Conservation (phyloP, 53 echinoderm and acorn worm species). For the Crossaster papposus region DNA sequence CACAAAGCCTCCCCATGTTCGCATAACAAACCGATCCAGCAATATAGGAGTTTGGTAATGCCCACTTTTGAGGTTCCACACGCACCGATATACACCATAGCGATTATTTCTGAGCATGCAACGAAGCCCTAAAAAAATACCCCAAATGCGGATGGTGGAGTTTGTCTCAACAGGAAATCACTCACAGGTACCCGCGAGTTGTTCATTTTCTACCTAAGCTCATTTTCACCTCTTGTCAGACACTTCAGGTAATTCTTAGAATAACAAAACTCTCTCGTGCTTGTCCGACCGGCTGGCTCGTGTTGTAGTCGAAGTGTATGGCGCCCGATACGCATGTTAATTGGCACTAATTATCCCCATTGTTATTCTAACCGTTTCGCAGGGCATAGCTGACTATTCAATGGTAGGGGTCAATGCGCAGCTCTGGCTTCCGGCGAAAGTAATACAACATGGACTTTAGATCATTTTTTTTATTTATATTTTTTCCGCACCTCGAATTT, state of each 20-base stretch:
- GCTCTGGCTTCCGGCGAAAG: slow-evolving; percentile 39
- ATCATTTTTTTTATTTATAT: slow-evolving; percentile 52
- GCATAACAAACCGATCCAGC: slow-evolving; percentile 41
- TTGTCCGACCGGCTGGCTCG: slow-evolving; percentile 31
- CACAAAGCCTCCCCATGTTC: slow-evolving; percentile 49
- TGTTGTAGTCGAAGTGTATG: slow-evolving; percentile 30
- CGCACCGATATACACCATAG: slow-evolving; percentile 45
- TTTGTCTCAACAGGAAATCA: slow-evolving; percentile 33
- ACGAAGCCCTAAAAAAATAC: slow-evolving; percentile 26
- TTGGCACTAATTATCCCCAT: slow-evolving; percentile 90
- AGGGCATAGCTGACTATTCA: slow-evolving; percentile 15
- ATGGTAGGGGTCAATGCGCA: slow-evolving; percentile 46
- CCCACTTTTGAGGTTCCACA: slow-evolving; percentile 25
- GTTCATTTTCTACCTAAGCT: slow-evolving; percentile 48
- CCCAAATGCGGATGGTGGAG: slow-evolving; percentile 25
- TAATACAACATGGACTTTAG: slow-evolving; percentile 48
- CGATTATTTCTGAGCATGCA: slow-evolving; percentile 23
- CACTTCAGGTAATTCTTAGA: slow-evolving; percentile 62
- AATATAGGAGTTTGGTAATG: slow-evolving; percentile 1
- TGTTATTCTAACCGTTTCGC: slow-evolving; percentile 68
- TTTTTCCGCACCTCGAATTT: slow-evolving; percentile 25
- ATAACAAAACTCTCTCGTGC: slow-evolving; percentile 42
- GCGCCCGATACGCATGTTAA: slow-evolving; percentile 79
- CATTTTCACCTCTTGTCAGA: slow-evolving; percentile 20
- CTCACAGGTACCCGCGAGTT: slow-evolving; percentile 56